Evolutionary conservation across 2,888 invertebrate species (phyloP).

Genomic region (Lasiommata megera): DNA sequence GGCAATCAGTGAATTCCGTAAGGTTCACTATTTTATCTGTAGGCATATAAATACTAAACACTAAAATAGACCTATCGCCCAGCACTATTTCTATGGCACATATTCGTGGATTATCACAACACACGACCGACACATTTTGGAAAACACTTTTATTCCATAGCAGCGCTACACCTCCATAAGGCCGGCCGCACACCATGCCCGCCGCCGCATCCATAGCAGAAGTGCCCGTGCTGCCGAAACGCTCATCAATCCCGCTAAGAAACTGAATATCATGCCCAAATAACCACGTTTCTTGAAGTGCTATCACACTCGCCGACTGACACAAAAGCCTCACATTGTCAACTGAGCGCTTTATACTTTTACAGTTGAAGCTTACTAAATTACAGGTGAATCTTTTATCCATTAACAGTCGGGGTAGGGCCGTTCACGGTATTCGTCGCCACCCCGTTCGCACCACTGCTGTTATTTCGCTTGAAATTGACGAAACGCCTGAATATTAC

Average conservation of each 20-base stretch:
- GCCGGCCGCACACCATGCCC: slow-evolving; percentile 26
- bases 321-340: slow-evolving; percentile 14
- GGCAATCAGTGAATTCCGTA: slow-evolving; percentile 22
- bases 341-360: slow-evolving; percentile 23
- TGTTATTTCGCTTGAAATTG: slow-evolving; percentile 2
- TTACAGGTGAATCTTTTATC: background rate
- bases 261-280: slow-evolving; percentile 19
- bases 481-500: slow-evolving; percentile 15
- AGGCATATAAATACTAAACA: slow-evolving; percentile 33
- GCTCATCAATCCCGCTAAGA: background rate
- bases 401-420: background rate
- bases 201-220: slow-evolving; percentile 24
- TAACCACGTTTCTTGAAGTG: slow-evolving; percentile 27
- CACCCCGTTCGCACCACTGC: background rate
- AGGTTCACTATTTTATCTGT: slow-evolving; percentile 20
- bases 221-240: slow-evolving; percentile 8
- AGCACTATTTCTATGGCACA: slow-evolving; percentile 21
- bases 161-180: slow-evolving; percentile 31
- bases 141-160: slow-evolving; percentile 25
- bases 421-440: background rate
- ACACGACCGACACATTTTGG: slow-evolving; percentile 22
- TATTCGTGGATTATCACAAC: slow-evolving; percentile 21
- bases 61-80: slow-evolving; percentile 11
- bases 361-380: slow-evolving; percentile 24
- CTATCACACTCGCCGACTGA: slow-evolving; percentile 12